These are phyloP conservation scores for Spheniscus mendiculus DNA, from an alignment of 2,113 vertebrate species.

Conservation along the genomic window DNA sequence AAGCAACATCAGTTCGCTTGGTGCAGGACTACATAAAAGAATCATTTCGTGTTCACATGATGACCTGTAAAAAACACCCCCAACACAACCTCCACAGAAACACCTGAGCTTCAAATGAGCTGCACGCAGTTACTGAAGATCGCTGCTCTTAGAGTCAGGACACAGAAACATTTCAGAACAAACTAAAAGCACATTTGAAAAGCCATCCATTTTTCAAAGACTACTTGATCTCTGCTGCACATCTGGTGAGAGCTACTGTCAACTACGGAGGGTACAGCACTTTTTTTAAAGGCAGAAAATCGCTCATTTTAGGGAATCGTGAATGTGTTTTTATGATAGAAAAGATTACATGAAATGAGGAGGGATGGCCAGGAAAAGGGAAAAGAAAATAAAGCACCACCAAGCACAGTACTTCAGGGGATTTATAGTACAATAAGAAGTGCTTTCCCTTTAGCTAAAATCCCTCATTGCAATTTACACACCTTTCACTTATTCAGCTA, in stretches of 20 bases:
- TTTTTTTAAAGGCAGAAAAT: constrained; percentile 12
- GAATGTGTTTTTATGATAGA: neutral
- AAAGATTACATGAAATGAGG: neutral
- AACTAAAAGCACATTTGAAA: constrained; percentile 64
- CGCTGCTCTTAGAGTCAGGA: neutral
- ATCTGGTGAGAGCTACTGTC: constrained; percentile 27
- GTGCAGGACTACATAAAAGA: constrained; percentile 38
- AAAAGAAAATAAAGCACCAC: constrained; percentile 50
- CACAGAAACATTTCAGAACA: constrained; percentile 20
- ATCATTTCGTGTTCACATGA: neutral
- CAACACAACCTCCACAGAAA: constrained; percentile 11
- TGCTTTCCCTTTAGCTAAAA: constrained; percentile 35
- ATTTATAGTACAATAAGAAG: constrained; percentile 31
- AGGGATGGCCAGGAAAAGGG: neutral
- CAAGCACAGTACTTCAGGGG: constrained; percentile 6
- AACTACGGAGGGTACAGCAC: neutral
- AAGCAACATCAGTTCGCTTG: constrained; percentile 3
- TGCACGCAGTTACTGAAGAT: neutral
- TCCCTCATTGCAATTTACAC: neutral
- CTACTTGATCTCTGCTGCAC: constrained; percentile 17
- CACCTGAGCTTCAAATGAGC: constrained; percentile 44
- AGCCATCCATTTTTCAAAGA: constrained; percentile 16
- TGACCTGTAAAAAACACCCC: constrained; percentile 8
- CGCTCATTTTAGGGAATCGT: neutral
- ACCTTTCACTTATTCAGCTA: constrained; percentile 27